These are phyloP conservation scores for Pygmarrhopalites habei DNA, from an alignment of 1,140 invertebrate species.

Conservation along the genomic window DNA sequence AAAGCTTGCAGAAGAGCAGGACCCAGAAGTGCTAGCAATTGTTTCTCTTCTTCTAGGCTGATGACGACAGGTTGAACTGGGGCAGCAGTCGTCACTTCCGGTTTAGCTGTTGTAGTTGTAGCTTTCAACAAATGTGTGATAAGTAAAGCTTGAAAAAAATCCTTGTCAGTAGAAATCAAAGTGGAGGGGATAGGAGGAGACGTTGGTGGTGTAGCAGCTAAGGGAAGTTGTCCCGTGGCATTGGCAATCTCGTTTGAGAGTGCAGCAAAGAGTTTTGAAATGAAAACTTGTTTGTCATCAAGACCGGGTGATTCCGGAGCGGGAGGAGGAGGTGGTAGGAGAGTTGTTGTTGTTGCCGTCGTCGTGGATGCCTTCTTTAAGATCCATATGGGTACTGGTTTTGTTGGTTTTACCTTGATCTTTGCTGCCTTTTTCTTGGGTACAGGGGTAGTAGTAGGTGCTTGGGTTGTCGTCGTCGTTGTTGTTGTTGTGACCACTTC, in stretches of 20 bases:
- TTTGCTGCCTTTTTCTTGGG: not conserved
- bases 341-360: not conserved
- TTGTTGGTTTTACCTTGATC: not conserved
- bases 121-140: not conserved
- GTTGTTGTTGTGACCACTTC: too few relatives aligned
- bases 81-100: too few relatives aligned
- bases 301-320: not conserved
- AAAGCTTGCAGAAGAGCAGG: too few relatives aligned
- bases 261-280: conserved; percentile 1
- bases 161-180: not conserved
- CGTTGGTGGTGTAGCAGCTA: not conserved
- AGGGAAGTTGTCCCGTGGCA: not conserved
- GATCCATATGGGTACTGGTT: too few relatives aligned
- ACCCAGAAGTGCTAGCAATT: too few relatives aligned
- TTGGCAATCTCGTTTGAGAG: not conserved
- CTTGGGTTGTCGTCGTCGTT: not conserved
- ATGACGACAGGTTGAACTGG: too few relatives aligned
- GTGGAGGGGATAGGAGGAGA: not conserved
- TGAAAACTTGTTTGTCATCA: not conserved
- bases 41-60: too few relatives aligned
- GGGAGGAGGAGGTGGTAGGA: not conserved
- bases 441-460: not conserved
- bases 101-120: too few relatives aligned
- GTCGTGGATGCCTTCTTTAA: too few relatives aligned
- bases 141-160: not conserved